Evolutionary conservation across 2,888 invertebrate species (phyloP).

Genomic region (Cantharis rustica): DNA sequence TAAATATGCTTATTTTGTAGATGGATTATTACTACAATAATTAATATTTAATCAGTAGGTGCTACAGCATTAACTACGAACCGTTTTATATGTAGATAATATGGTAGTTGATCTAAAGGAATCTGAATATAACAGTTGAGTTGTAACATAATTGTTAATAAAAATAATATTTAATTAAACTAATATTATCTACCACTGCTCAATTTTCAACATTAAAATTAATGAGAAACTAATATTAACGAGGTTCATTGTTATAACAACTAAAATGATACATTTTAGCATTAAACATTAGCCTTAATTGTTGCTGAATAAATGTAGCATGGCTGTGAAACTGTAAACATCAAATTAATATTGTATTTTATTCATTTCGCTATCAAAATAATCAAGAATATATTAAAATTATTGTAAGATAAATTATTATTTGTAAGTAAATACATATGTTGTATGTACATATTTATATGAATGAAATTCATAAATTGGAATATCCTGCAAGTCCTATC

Average conservation of each 20-base stretch:
- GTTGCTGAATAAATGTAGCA: not conserved
- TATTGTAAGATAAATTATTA: not conserved
- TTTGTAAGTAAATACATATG: not conserved
- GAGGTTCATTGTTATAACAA: not conserved
- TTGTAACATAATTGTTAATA: not conserved
- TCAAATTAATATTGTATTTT: not conserved
- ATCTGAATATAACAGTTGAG: too few species aligned
- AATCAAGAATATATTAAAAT: not conserved
- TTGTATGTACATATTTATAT: not conserved
- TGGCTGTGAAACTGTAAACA: not conserved
- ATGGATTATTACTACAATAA: too few species aligned
- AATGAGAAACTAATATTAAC: not conserved
- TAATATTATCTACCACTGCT: not conserved
- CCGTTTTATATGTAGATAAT: too few species aligned
- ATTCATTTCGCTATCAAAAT: not conserved
- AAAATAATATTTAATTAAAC: not conserved
- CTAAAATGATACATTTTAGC: not conserved
- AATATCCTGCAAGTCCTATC: not conserved
- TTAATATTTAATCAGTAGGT: too few species aligned
- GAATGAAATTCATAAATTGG: not conserved
- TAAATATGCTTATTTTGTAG: too few species aligned
- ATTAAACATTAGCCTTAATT: not conserved
- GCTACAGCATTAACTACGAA: too few species aligned
- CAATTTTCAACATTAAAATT: not conserved
- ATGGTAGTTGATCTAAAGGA: too few species aligned